phyloP scores from a whole-genome alignment of 2,888 invertebrate genomes.

The Hedya salicella region DNA sequence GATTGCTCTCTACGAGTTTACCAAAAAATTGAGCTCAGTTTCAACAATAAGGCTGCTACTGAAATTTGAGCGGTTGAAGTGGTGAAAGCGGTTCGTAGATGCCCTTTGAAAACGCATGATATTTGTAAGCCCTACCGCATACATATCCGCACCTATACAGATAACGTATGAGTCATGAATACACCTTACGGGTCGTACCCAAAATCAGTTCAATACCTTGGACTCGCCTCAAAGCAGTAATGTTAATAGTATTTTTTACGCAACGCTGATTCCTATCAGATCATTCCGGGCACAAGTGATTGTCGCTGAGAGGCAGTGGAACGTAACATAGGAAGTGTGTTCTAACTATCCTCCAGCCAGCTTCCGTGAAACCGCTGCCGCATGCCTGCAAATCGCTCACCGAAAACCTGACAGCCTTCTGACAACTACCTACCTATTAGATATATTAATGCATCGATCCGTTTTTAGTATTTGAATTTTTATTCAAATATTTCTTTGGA shows the following conservation, averaged over 20 bases:
- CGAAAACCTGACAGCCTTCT: constrained; percentile 15
- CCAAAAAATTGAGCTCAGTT: too few relatives aligned
- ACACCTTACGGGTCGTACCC: constrained; percentile 23
- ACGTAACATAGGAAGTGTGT: constrained; percentile 38
- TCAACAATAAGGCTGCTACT: too few relatives aligned
- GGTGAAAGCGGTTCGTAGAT: too few relatives aligned
- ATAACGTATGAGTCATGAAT: constrained; percentile 35
- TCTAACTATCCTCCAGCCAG: constrained; percentile 47
- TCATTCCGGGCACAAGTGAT: constrained; percentile 12
- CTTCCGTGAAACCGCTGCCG: constrained; percentile 52
- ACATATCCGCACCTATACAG: constrained; percentile 26
- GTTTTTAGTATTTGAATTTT: too few relatives aligned
- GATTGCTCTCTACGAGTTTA: too few relatives aligned
- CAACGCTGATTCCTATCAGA: constrained; percentile 14
- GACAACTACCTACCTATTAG: neutral
- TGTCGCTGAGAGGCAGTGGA: constrained; percentile 25
- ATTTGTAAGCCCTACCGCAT: too few relatives aligned
- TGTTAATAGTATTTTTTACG: constrained; percentile 27
- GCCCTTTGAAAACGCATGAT: too few relatives aligned
- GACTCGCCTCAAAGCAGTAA: constrained; percentile 17
- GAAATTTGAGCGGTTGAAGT: too few relatives aligned
- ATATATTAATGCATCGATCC: neutral
- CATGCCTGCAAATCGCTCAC: constrained; percentile 46
- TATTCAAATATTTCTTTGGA: too few relatives aligned
- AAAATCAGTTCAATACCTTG: constrained; percentile 38